Conservation (phyloP, 2,888 invertebrate genomes). For the Merodon equestris region DNA sequence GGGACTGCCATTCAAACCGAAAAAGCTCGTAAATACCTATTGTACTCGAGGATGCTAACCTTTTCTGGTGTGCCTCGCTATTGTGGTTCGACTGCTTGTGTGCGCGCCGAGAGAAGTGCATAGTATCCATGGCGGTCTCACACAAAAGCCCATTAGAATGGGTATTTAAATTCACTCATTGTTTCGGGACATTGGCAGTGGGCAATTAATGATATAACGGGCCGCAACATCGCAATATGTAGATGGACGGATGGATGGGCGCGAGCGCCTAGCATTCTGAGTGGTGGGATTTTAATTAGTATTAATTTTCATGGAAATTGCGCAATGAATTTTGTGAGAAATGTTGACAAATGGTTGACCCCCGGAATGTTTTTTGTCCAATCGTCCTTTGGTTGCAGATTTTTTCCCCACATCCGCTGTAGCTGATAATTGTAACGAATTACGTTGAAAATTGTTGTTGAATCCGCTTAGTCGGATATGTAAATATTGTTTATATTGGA, state of each 20-base stretch:
- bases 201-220: conserved; percentile 52
- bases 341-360: conserved; percentile 28
- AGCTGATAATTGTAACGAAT: conserved; percentile 43
- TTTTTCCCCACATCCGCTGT: neutral
- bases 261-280: conserved; percentile 1
- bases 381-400: neutral
- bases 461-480: no score
- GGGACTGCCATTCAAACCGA: conserved; percentile 12
- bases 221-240: conserved; percentile 9
- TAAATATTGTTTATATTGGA: no score
- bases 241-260: neutral
- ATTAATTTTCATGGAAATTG: conserved; percentile 38
- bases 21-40: conserved; percentile 42
- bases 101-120: neutral
- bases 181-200: conserved; percentile 20
- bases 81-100: conserved; percentile 19
- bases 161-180: conserved; percentile 35
- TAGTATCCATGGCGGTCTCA: conserved; percentile 18
- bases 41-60: conserved; percentile 11
- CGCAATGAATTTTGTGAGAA: conserved; percentile 5
- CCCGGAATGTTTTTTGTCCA: no score
- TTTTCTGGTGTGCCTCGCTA: conserved; percentile 7
- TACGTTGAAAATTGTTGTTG: conserved; percentile 14
- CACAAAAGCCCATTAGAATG: conserved; percentile 24
- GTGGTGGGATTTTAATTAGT: conserved; percentile 23